A percentile compares a stretch with the other conserved stretches of the same genome.
Conservation (phyloP, 2,113 vertebrate species). For the Nansenia antarctica region DNA sequence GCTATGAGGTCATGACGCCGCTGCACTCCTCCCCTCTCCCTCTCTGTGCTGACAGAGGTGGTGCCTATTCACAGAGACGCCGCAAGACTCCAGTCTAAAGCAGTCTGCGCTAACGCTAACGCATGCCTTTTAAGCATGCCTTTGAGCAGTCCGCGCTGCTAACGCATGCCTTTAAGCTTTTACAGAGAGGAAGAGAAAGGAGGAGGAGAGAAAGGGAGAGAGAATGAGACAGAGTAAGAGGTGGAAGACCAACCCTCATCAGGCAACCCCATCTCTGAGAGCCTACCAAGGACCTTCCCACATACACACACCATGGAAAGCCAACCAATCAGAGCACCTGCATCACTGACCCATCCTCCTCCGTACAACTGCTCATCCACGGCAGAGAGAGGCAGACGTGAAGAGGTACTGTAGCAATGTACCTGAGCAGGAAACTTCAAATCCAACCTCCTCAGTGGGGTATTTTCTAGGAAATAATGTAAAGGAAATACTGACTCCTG, state of each 20-base stretch:
- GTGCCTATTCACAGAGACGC: slow-evolving; percentile 21
- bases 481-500: neutral
- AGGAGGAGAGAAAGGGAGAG: slow-evolving; percentile 3
- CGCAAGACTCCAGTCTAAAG: slow-evolving; percentile 18
- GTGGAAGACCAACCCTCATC: slow-evolving; percentile 61
- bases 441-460: slow-evolving; percentile 3
- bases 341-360: slow-evolving; percentile 64
- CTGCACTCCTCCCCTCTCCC: neutral
- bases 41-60: neutral
- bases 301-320: slow-evolving; percentile 60
- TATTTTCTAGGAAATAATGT: neutral
- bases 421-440: slow-evolving; percentile 24
- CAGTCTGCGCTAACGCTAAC: slow-evolving; percentile 10
- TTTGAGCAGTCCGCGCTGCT: slow-evolving; percentile 4
- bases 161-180: slow-evolving; percentile 35
- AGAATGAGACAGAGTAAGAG: slow-evolving; percentile 28
- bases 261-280: slow-evolving; percentile 51
- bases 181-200: slow-evolving; percentile 15
- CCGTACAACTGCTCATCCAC: slow-evolving; percentile 61
- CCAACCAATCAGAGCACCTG: slow-evolving; percentile 63
- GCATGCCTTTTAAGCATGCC: too few relatives aligned
- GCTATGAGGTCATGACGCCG: slow-evolving; percentile 24
- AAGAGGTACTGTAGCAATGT: slow-evolving; percentile 48
- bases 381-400: slow-evolving; percentile 61
- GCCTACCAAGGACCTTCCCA: slow-evolving; percentile 62